phyloP scores from a whole-genome alignment of 2,113 vertebrate genomes.

The Neodontobutis hainanensis region DNA sequence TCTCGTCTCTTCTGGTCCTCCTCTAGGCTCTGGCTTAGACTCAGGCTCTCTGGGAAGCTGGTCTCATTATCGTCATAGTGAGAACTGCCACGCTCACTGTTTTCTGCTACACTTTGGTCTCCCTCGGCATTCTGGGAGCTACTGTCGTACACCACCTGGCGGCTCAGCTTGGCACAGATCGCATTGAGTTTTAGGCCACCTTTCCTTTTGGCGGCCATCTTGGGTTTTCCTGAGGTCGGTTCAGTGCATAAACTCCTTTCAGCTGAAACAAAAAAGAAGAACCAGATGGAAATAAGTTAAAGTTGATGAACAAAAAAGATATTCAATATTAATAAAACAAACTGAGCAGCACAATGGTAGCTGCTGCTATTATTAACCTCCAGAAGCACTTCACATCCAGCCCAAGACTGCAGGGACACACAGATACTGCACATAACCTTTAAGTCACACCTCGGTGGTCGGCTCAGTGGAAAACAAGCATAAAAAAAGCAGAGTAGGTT shows the following conservation, averaged over 20 bases:
- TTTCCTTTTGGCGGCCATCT: slow-evolving; percentile 99
- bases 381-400: slow-evolving; percentile 67
- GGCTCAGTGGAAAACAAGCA: slow-evolving; percentile 52
- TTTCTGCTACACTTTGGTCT: slow-evolving; percentile 82
- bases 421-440: slow-evolving; percentile 69
- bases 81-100: slow-evolving; percentile 82
- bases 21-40: slow-evolving; percentile 83
- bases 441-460: slow-evolving; percentile 68
- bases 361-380: slow-evolving; percentile 69
- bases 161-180: slow-evolving; percentile 99
- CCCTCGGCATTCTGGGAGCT: slow-evolving; percentile 83
- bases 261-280: slow-evolving; percentile 78
- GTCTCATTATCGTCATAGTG: slow-evolving; percentile 80
- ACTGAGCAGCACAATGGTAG: slow-evolving; percentile 45
- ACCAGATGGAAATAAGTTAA: slow-evolving; percentile 17
- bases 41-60: slow-evolving; percentile 80
- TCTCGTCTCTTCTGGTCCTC: slow-evolving; percentile 95
- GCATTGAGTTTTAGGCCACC: slow-evolving; percentile 99
- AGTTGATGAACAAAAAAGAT: slow-evolving; percentile 9
- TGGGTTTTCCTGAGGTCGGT: slow-evolving; percentile 94
- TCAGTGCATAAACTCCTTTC: slow-evolving; percentile 98
- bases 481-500: slow-evolving; percentile 43
- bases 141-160: slow-evolving; percentile 94
- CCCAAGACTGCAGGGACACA: slow-evolving; percentile 57
- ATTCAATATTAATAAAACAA: slow-evolving; percentile 40